Evolutionary conservation across 2,113 vertebrate genomes (phyloP), one percentile per base, ranked within the genome.

Genomic region (Shinisaurus crocodilurus): DNA sequence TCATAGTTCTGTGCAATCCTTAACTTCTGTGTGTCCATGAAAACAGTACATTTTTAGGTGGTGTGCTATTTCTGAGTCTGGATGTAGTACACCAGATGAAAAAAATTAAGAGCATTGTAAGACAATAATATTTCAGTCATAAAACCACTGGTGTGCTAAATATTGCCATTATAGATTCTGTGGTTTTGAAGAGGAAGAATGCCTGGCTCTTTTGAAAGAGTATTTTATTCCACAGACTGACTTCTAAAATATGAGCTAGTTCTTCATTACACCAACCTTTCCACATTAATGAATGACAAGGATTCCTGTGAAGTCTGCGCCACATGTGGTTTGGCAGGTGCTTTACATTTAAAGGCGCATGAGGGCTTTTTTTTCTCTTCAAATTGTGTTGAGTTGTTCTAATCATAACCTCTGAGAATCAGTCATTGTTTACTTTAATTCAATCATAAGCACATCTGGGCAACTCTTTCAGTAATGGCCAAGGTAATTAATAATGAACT

Each of bases 301-400:
- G 90, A 96, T 96, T 96, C 93, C n/a, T 94, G 93, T 95, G 92
- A 90, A 96, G 95, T 95, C 93, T 95, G 92, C 60, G 91, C 89
- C 87, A 94, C 94, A 96, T 94, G 95, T 96, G 96, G 91, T 65
- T 95, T 97, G 96, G 95, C 94, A 96, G 96, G 94, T 96, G 95
- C 93, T 95, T 96, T 93, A 86, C 84, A 92, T 92, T 94, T 93
- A 96, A 95, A 96, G 82, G 87, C 92, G 88, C 86, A 93, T 82
- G 87, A 95, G 76, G 88, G 45, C 7, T n/a, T 2, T 12, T 2
- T 12, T 45, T 48, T 84, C 94, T 95, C 94, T 92, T 96, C 94
- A 95, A 90, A 94, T 88, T 92, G 93, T 91, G 93, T 95, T 95
- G 92, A 96, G 89, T 88, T 93, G 82, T 88, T 95, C 94, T 92